Evolutionary conservation across 2,113 vertebrate genomes (phyloP).

Genomic region (Carassius auratus): DNA sequence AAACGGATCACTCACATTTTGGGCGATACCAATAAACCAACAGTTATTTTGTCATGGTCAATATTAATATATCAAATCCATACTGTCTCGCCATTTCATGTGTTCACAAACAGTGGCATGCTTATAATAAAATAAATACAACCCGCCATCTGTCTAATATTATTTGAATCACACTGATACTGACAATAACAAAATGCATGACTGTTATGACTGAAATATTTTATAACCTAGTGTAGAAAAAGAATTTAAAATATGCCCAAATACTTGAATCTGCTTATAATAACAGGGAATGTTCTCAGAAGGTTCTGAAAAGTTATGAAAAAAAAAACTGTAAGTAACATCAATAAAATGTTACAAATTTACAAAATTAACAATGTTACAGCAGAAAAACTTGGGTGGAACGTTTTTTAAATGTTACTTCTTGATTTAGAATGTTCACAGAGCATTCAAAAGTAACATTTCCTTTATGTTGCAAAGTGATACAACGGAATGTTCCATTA

Average conservation of each 20-base stretch:
- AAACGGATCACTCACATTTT: background rate
- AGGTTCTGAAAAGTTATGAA: background rate
- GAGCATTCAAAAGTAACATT: background rate
- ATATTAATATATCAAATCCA: background rate
- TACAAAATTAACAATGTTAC: no score
- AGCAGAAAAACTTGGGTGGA: background rate
- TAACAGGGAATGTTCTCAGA: background rate
- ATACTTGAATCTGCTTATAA: background rate
- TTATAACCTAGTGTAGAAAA: background rate
- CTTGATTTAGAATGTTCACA: background rate
- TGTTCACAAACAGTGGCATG: background rate
- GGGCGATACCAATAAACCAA: background rate
- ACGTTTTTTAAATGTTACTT: background rate
- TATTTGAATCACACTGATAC: background rate
- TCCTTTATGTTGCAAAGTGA: background rate
- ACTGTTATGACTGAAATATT: background rate
- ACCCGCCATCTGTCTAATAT: background rate
- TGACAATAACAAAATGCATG: background rate
- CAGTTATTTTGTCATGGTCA: background rate
- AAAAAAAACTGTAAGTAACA: background rate
- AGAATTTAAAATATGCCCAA: background rate
- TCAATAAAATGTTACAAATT: background rate
- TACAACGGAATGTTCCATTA: background rate
- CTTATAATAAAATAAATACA: constrained; percentile 14
- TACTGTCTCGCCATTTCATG: background rate